Percentiles rank a stretch among this genome's conserved stretches.
phyloP scores from a whole-genome alignment of 2,888 invertebrate species.

The Brenthis daphne region DNA sequence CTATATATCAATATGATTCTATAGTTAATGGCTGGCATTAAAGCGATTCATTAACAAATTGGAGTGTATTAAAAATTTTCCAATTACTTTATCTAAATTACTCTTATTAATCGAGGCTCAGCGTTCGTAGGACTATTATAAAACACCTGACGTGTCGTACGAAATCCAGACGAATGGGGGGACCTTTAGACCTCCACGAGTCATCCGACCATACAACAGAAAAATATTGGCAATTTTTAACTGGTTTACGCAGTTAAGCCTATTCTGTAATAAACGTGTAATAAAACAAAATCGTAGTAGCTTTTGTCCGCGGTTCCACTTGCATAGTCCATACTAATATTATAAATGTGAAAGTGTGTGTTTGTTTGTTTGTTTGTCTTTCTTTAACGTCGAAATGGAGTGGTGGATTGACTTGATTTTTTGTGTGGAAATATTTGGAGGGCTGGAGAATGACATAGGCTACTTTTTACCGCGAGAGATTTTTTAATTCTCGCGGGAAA shows the following conservation, averaged over 20 bases:
- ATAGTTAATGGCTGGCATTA: too few species aligned
- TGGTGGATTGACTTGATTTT: too few species aligned
- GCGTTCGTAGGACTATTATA: slow-evolving; percentile 11
- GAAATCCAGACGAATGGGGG: slow-evolving; percentile 26
- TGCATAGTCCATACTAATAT: too few species aligned
- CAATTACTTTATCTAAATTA: slow-evolving; percentile 20
- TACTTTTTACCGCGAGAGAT: too few species aligned
- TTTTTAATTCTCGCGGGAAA: too few species aligned
- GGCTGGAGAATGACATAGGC: too few species aligned
- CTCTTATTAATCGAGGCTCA: slow-evolving; percentile 23
- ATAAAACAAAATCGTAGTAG: neutral
- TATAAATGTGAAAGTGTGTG: too few species aligned
- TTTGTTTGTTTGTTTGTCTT: too few species aligned
- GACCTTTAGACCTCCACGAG: slow-evolving; percentile 13
- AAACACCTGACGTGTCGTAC: slow-evolving; percentile 24
- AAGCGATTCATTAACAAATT: neutral
- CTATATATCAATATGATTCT: too few species aligned
- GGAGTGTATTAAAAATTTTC: neutral
- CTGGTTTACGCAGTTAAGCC: neutral
- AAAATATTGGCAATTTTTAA: slow-evolving; percentile 5
- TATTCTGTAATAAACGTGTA: neutral
- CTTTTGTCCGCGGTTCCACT: too few species aligned
- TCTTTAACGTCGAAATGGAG: too few species aligned
- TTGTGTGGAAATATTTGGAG: too few species aligned
- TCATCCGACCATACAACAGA: slow-evolving; percentile 11